phyloP scores from a whole-genome alignment of 2,888 invertebrate species.

The Tiliacea citrago region DNA sequence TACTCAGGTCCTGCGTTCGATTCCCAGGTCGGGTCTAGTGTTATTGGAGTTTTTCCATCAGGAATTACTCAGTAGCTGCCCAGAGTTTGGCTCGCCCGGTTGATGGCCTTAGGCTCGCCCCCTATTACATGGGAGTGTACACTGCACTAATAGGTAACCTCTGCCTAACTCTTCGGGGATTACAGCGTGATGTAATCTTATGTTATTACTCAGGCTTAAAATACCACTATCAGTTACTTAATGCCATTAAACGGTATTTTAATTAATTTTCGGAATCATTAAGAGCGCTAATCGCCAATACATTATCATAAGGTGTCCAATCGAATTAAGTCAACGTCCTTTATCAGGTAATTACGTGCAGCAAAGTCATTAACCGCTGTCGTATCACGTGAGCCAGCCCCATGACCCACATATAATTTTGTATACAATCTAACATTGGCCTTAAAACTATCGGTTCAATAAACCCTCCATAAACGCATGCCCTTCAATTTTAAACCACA shows the following conservation, averaged over 20 bases:
- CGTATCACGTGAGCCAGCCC: conserved; percentile 75
- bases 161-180: not conserved
- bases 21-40: not conserved
- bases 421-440: conserved; percentile 73
- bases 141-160: not conserved
- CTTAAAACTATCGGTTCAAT: conserved; percentile 68
- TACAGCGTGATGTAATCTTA: not conserved
- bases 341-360: conserved; percentile 75
- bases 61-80: not conserved
- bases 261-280: conserved; percentile 39
- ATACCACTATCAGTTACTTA: not conserved
- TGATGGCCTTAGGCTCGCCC: not conserved
- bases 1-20: not conserved
- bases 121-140: too few species aligned
- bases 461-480: conserved; percentile 57
- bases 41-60: not conserved
- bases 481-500: conserved; percentile 39
- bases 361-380: conserved; percentile 77
- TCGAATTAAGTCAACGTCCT: conserved; percentile 77
- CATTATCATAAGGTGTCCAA: conserved; percentile 68
- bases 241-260: not conserved
- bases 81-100: not conserved
- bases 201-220: not conserved
- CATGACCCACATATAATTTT: conserved; percentile 83
- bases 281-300: conserved; percentile 30